Evolutionary conservation across 2,888 invertebrate species (phyloP), one percentile per base, ranked within the genome.

Genomic region (Tetheella fluctuosa): DNA sequence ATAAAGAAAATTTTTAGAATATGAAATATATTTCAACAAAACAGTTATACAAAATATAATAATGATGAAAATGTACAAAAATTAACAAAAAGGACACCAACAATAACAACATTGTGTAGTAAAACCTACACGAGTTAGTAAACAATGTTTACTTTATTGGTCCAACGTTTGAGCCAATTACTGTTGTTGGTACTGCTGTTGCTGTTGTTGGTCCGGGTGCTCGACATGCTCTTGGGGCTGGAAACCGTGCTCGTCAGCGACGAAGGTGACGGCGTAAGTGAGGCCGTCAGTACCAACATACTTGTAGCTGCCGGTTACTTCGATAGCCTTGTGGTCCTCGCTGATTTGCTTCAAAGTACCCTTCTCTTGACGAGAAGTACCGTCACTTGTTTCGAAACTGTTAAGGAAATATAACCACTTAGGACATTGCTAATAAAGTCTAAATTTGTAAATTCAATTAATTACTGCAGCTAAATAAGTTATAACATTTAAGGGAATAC

Each of bases 191-290:
- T 23, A 64, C 13, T 68, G 60, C 58, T 81, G 81, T 23, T 10
- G 63, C 13, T 68, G 60, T 59, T 81, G 81, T 34, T 74, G 67
- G 59, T 70, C 77, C 20, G 80, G 81, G 23, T 89, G 88, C 39
- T 85, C 84, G 15, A 90, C 79, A 39, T 88, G 91, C 68, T 90
- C 89, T 62, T 91, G 90, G 1, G 92, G 91, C 62, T 91, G 94
- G 90, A 93, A 95, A 52, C 95, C 95, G 79, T 94, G 92, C 78
- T 95, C 94, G 80, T 94, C 90, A 20, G 95, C 95, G 58, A 86
- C 82, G 87, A 90, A 95, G 13, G 87, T 91, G 61, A 94, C 88
- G 57, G 90, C 88, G 85, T 94, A 94, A 28, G 90, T 84, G 58
- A 91, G 85, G 8, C 94, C 94, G 71, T 94, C 94, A 52, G 94